Percentiles rank a stretch among this genome's conserved stretches.
Conservation (phyloP, 1,140 invertebrate genomes). For the Drosophila cardini region DNA sequence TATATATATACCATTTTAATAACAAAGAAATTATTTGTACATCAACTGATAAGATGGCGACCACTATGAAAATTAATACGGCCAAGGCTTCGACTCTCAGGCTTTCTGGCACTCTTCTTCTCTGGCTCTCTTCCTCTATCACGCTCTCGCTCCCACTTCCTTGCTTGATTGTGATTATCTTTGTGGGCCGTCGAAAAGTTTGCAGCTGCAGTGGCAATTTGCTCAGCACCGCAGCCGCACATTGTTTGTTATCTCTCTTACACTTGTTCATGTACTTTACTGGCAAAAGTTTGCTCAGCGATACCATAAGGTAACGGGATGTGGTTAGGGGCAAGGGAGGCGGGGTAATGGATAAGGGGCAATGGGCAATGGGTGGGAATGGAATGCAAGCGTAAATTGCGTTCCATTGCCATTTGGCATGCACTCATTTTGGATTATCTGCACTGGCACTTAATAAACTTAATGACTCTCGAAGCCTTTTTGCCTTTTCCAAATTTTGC, state of each 20-base stretch:
- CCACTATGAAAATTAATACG: conserved; percentile 45
- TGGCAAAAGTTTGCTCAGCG: conserved; percentile 19
- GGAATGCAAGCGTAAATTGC: conserved; percentile 69
- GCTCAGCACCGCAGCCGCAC: conserved; percentile 36
- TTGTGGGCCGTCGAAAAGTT: conserved; percentile 49
- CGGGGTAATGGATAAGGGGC: neutral
- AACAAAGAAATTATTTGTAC: conserved; percentile 60
- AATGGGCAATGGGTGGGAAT: neutral
- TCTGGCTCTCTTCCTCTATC: neutral
- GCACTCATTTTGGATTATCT: conserved; percentile 78
- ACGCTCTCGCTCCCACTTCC: neutral
- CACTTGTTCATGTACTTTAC: conserved; percentile 30
- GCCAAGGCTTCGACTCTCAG: conserved; percentile 3
- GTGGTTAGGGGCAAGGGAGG: neutral
- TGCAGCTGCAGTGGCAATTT: conserved; percentile 73
- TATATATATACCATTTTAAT: neutral
- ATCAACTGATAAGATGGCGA: conserved; percentile 53
- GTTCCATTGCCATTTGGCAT: conserved; percentile 70
- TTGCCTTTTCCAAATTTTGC: conserved; percentile 31
- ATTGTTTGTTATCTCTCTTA: conserved; percentile 74
- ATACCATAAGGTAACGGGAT: conserved; percentile 17
- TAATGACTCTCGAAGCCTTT: conserved; percentile 73
- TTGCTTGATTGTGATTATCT: conserved; percentile 56
- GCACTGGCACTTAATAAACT: conserved; percentile 75
- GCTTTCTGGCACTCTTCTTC: neutral